phyloP scores from a whole-genome alignment of 2,888 invertebrate genomes.

The Ceramica pisi region DNA sequence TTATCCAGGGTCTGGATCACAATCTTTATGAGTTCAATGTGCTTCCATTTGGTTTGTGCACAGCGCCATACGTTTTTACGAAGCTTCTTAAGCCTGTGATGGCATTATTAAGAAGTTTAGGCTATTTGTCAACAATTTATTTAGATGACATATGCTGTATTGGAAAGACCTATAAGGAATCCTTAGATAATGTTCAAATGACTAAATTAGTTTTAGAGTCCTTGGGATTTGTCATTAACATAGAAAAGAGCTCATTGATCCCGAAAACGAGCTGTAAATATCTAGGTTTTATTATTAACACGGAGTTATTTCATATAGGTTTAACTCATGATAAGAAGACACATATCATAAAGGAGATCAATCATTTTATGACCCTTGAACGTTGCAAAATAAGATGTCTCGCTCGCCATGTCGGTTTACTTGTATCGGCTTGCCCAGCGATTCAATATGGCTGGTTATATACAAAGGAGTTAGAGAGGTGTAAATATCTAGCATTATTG shows the following conservation, averaged over 20 bases:
- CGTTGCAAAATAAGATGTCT: constrained; percentile 10
- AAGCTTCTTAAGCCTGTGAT: constrained; percentile 4
- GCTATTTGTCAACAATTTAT: constrained; percentile 13
- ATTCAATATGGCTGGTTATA: too few relatives aligned
- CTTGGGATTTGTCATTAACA: constrained; percentile 1
- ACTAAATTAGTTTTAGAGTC: constrained; percentile 8
- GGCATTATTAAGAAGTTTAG: constrained; percentile 14
- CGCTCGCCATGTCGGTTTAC: constrained; percentile 1
- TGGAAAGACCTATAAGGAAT: constrained; percentile 1
- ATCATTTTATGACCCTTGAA: neutral
- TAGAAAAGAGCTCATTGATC: neutral
- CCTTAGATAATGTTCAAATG: constrained; percentile 2
- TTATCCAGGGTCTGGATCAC: neutral
- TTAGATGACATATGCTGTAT: constrained; percentile 16
- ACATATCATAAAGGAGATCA: neutral
- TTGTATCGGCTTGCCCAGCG: neutral
- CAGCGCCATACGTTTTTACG: constrained; percentile 3
- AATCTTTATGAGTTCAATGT: constrained; percentile 5
- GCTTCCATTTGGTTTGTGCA: constrained; percentile 5
- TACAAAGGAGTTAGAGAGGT: neutral
- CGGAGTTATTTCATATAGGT: neutral
- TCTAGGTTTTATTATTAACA: constrained; percentile 1
- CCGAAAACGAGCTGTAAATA: constrained; percentile 1
- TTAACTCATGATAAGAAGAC: neutral
- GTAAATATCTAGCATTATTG: neutral